Base-by-base conservation (phyloP, 2,888 invertebrate genomes). In the Spodoptera littoralis region DNA sequence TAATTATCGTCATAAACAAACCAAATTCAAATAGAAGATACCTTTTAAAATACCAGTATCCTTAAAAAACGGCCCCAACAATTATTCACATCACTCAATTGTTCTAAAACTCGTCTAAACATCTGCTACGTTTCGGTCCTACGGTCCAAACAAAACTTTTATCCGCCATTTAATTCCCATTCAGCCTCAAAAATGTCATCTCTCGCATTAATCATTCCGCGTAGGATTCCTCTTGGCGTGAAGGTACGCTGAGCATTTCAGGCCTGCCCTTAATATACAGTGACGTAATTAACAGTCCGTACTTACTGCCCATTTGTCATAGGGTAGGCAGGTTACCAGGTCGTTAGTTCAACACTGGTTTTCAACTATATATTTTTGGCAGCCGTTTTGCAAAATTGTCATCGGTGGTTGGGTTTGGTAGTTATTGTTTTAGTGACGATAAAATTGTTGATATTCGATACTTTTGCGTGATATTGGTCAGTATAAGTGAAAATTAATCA, bases 181-280 rank as follows among this genome's bases (percentile, higher is more conserved):
- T 64, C 50, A 54, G 55, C 63, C 65, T 79, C 79, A 78, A 78
- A 77, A 76, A 78, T 78, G 77, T 79, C 72, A 72, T 72, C 49
- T 60, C 42, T 4, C 66, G 65, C 74, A 78, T 79, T 79, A 79
- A 78, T 78, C 78, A 79, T 74, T 65, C 60, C 49, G 65, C 51
- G 65, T 63, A 63, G 79, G 79, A 78, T 76, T 74, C 79, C 74
- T 65, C 42, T 12, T 13, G 63, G 79, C 56, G 79, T 64, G 74
- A 66, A 72, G 76, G 74, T 78, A 77, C 74, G 77, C 69, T 49
- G 56, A 53, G 56, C 78, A 79, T 78, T 62, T 65, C 62, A 55
- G 50, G 46, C 62, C 36, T 61, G 63, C 50, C 71, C 79, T 64
- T 78, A 78, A 78, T 78, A 62, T 69, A 76, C 78, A 74, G 56